A percentile compares a stretch with the other conserved stretches of the same genome.
Conservation (phyloP, 2,888 invertebrate genomes). For the Phragmatobia fuliginosa region DNA sequence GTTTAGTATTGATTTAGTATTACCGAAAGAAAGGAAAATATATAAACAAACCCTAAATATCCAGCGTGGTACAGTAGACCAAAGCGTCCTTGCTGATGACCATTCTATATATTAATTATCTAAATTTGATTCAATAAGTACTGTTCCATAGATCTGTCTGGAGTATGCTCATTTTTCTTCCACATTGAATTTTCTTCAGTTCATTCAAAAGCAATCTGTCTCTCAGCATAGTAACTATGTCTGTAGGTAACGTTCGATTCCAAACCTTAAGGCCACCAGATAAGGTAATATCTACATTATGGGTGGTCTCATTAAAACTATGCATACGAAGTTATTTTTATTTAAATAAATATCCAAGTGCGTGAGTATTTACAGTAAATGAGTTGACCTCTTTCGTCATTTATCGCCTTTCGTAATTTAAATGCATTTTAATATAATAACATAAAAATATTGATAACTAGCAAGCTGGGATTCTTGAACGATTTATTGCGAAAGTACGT, state of each 20-base stretch:
- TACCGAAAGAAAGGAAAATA: too few species aligned
- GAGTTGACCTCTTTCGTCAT: slow-evolving; percentile 31
- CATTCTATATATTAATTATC: too few species aligned
- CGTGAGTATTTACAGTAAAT: slow-evolving; percentile 12
- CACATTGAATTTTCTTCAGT: neutral
- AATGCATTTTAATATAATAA: slow-evolving; percentile 13
- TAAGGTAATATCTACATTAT: neutral
- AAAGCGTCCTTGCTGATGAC: too few species aligned
- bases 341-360: neutral
- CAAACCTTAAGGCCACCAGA: neutral
- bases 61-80: too few species aligned
- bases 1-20: too few species aligned
- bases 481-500: slow-evolving; percentile 36
- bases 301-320: neutral
- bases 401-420: slow-evolving; percentile 34
- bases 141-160: neutral
- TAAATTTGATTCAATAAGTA: too few species aligned
- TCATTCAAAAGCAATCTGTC: neutral
- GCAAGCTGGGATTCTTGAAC: slow-evolving; percentile 28
- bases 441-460: slow-evolving; percentile 17
- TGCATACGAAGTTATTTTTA: neutral
- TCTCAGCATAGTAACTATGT: neutral
- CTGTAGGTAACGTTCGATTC: neutral
- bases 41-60: too few species aligned
- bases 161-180: neutral